Base-by-base conservation (phyloP, 2,113 vertebrate species). In the Zosterops pallidus region DNA sequence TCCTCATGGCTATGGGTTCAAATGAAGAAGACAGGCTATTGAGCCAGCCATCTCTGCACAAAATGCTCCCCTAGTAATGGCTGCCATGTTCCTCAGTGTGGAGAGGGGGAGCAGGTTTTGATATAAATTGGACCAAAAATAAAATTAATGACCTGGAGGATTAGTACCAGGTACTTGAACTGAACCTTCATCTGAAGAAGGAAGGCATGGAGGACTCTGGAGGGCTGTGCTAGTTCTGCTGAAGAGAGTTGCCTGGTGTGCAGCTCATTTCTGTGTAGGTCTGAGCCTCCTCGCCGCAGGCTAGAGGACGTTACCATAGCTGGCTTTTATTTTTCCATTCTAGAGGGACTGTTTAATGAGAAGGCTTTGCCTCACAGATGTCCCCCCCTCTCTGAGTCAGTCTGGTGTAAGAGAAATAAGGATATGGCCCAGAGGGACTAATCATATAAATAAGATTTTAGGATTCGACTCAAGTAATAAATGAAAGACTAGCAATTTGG, bases 371-470 rank as follows among this genome's bases (percentile, higher is more conserved):
- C 44, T 94, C 47, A 76, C 60, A 77, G 85, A 80, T 15, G 2
- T 86, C 67, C 65, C 72, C 72, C 15, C 64, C 95, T 37, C 82
- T 84, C 85, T 86, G 56, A 93, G 50, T 81, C 37, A n/a, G 57
- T 76, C 91, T 89, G 79, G 83, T 92, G 68, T 90, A 96, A 90
- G 56, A 71, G 84, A 92, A 96, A 95, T 90, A 92, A 95, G 95
- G 82, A 95, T 95, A 89, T 83, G 56, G 90, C 72, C 91, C 91
- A 94, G 74, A 93, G 95, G 93, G 94, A 96, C 87, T 92, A 96
- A 96, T 92, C 94, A 89, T 85, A 96, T 65, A 94, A 96, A 95
- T 93, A 97, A 96, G 87, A 95, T 83, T 95, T 95, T 95, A 96
- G 79, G 83, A 93, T 92, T 91, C 92, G 64, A 77, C 91, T 92